Evolutionary conservation across 2,888 invertebrate species (phyloP), one percentile per base, ranked within the genome.

Genomic region (Eretmocerus hayati): DNA sequence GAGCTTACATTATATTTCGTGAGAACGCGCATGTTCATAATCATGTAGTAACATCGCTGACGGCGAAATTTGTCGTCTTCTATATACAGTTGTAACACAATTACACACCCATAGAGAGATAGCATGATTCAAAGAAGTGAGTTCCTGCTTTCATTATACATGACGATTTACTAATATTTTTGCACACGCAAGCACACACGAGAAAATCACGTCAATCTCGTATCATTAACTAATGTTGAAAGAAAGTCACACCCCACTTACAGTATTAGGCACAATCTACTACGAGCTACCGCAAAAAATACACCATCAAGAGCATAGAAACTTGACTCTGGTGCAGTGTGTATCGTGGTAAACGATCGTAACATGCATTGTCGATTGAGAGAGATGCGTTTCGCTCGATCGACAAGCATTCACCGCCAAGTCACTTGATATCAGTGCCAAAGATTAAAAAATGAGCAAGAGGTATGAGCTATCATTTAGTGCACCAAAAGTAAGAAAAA

Each of bases 331-430:
- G n/a, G n/a, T n/a, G n/a, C 19, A 15, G 21, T 39, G 8, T 20
- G 18, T n/a, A 13, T 39, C 21, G 4, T 26, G 19, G 18, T 33
- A 19, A 23, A 20, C 37, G 8, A 19, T 16, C 15, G 9, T 30
- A 6, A n/a, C 8, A 23, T 38, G 49, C 44, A 4, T 46, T 53
- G 50, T 53, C 49, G 46, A 50, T 9, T 8, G 46, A 50, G 50
- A 40, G 46, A 50, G 40, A 5, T 8, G 11, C 2, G 6, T 46
- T 42, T 50, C 42, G 26, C 50, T 50, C 44, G 43, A 31, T 47
- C 53, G 43, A 53, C 53, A 53, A 53, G 50, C 50, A 46, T 15
- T 18, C 33, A 9, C 11, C 26, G n/a, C n/a, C n/a, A n/a, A n/a
- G n/a, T 22, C 19, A 11, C 1, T 22, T 19, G 13, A 6, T 38